phyloP scores from a whole-genome alignment of 2,888 invertebrate genomes.

The Aphidius colemani region DNA sequence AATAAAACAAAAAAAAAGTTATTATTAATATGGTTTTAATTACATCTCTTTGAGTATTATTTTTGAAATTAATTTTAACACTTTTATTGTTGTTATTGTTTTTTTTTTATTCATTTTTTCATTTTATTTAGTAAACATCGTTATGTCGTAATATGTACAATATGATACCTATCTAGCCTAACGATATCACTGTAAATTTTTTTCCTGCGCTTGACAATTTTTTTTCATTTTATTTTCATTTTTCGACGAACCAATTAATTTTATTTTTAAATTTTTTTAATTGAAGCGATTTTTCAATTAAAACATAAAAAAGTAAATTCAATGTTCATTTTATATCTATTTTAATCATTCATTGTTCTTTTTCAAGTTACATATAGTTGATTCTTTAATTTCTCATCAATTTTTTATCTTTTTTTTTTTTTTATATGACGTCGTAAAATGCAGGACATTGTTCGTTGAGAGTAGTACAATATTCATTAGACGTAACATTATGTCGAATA shows the following conservation, averaged over 20 bases:
- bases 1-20: neutral
- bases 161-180: slow-evolving; percentile 53
- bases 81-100: slow-evolving; percentile 22
- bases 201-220: slow-evolving; percentile 14
- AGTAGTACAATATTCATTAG: no score
- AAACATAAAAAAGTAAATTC: neutral
- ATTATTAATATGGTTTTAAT: neutral
- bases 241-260: slow-evolving; percentile 1
- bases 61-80: neutral
- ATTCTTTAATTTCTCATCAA: no score
- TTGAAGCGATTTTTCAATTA: no score
- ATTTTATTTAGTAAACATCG: slow-evolving; percentile 54
- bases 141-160: slow-evolving; percentile 52
- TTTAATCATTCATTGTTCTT: slow-evolving; percentile 6
- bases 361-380: neutral
- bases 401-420: no score
- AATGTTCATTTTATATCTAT: slow-evolving; percentile 2
- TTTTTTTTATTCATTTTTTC: slow-evolving; percentile 32
- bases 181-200: slow-evolving; percentile 49
- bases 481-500: no score
- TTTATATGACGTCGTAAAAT: no score
- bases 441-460: no score
- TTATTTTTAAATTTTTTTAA: neutral
- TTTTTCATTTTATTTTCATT: slow-evolving; percentile 9
- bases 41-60: no score